These are phyloP conservation scores for Marasmarcha lunaedactyla DNA, from an alignment of 2,888 invertebrate genomes.

Conservation along the genomic window DNA sequence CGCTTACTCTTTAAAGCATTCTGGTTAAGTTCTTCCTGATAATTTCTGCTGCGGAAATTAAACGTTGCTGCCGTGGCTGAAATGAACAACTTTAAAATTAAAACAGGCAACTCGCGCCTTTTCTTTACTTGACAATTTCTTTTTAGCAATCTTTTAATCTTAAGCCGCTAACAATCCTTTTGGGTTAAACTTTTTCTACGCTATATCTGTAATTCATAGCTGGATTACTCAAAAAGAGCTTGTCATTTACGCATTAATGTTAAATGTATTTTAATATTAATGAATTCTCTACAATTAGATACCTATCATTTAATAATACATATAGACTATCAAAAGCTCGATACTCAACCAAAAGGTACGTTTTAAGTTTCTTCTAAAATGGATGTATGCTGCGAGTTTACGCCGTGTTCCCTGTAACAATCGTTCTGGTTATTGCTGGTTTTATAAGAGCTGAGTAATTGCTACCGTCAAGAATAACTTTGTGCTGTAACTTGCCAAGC, in stretches of 20 bases:
- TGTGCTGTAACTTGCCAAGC: conserved; percentile 59
- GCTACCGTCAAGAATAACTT: conserved; percentile 47
- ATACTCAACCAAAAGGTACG: too few species aligned
- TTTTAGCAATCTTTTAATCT: conserved; percentile 38
- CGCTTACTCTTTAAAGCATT: conserved; percentile 28
- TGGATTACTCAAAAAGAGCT: conserved; percentile 6
- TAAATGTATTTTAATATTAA: too few species aligned
- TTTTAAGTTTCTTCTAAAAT: too few species aligned
- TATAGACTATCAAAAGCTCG: too few species aligned
- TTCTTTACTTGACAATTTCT: conserved; percentile 36
- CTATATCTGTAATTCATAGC: conserved; percentile 20
- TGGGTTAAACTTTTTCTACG: conserved; percentile 13
- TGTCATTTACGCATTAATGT: too few species aligned
- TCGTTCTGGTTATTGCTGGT: conserved; percentile 18
- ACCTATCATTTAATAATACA: too few species aligned
- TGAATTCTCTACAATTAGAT: too few species aligned
- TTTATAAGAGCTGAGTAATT: conserved; percentile 58
- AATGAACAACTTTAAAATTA: conserved; percentile 54
- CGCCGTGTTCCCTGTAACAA: conserved; percentile 12
- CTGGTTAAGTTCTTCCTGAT: conserved; percentile 44
- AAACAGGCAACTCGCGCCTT: conserved; percentile 43
- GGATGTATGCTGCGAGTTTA: too few species aligned
- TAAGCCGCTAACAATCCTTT: conserved; percentile 25
- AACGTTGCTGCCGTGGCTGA: conserved; percentile 42
- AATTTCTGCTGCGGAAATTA: conserved; percentile 56